Evolutionary conservation across 2,888 invertebrate species (phyloP), one percentile per base, ranked within the genome.

Genomic region (Trypoxylon attenuatum): DNA sequence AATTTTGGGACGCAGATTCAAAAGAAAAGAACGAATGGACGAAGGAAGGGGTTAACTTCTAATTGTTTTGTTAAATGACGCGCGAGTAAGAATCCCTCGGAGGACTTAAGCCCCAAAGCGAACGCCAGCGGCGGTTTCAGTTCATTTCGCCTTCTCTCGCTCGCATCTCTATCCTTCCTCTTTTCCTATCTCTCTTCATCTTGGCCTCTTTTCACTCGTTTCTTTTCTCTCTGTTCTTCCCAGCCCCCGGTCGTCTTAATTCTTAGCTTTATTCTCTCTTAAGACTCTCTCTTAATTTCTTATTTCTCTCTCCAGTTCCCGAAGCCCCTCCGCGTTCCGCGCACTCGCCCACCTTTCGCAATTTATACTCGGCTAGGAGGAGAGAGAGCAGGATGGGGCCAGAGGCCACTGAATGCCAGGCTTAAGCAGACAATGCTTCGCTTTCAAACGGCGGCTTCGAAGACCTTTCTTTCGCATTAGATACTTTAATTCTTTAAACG

Each of bases 11-110:
- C 69, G 74, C 71, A 69, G 78, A 80, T 79, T 78, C 78, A 72
- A 71, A 81, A 78, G 81, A 77, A 84, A 84, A 82, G 81, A 78
- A 77, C 47, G 63, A 45, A 77, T 46, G 71, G 68, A 65, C 56
- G 64, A 63, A 60, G 80, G 82, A 85, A 85, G 86, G 87, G 84
- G 87, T 87, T 87, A 87, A 86, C 85, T 83, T 85, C 85, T 87
- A 87, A 87, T 87, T 87, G 87, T 87, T 87, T 87, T 87, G 87
- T 87, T 87, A 86, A 87, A 87, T 87, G 87, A 87, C 85, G 84
- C 87, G 87, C 85, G 83, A 87, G 87, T 87, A 87, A 87, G 86
- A 87, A 87, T 87, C 84, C 84, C 76, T 71, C 77, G 79, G 73
- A 83, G 83, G 84, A 84, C 85, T 86, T 86, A 85, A 86, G 85